Base-by-base conservation (phyloP, 2,888 invertebrate genomes). In the Glyphotaelius pellucidus region DNA sequence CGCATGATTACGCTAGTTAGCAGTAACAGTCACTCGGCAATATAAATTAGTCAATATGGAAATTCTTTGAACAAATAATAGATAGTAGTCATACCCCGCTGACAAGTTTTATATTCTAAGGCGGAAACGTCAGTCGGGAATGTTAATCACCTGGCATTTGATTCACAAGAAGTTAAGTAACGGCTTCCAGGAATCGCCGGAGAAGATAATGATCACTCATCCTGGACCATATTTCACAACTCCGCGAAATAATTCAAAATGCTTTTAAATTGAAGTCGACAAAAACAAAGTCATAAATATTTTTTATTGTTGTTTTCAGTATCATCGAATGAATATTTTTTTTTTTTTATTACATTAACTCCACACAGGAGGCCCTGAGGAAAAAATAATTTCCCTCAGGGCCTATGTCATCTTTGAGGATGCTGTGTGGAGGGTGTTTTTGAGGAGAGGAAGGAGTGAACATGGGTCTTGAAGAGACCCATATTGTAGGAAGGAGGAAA, bases 141-240 rank as follows among this genome's bases (percentile, higher is more conserved):
- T 67, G 67, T 67, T 67, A 67, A 67, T 67, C 67, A 67, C 67
- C 67, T 67, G 67, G 67, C 9, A 67, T 67, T 67, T 67, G 67
- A 67, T 67, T 67, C 67, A 67, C 25, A 25, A 25, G 67, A 67
- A 67, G 67, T n/a, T 67, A 67, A 67, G n/a, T 67, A 25, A n/a
- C 67, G n/a, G n/a, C 67, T 67, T 67, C 67, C 67, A 67, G 67
- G 67, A 67, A 67, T 67, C 67, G 25, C 25, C 5, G 25, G 67
- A 25, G 25, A 67, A 67, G 67, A 67, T 67, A 67, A 67, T 25
- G 25, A 67, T 67, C 67, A 67, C 67, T 67, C 67, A 67, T 67
- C 81, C 81, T 32, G 81, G 81, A 81, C 32, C 81, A 31, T 32
- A 81, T 32, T 32, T 81, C 81, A 81, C 30, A 81, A 81, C 67